Percentiles rank a stretch among this genome's conserved stretches.
phyloP scores from a whole-genome alignment of 2,113 vertebrate genomes.

The Tragelaphus imberbis region DNA sequence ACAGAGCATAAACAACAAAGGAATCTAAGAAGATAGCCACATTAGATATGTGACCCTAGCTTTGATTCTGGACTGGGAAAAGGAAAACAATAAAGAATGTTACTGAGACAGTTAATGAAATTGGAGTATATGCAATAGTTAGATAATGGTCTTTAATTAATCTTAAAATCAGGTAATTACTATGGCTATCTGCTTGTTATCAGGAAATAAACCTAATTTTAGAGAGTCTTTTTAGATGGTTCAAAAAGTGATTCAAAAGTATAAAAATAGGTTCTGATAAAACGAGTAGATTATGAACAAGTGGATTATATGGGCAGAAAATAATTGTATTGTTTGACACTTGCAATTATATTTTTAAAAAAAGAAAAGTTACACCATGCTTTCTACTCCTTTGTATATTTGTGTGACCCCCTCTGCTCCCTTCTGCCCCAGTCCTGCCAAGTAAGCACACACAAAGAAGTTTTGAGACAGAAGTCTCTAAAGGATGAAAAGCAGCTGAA shows the following conservation, averaged over 20 bases:
- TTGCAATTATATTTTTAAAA: neutral
- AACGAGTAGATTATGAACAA: neutral
- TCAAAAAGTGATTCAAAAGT: neutral
- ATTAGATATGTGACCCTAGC: neutral
- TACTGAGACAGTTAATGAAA: neutral
- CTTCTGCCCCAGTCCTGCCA: neutral
- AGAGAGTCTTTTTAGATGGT: neutral
- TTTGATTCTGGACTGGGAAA: neutral
- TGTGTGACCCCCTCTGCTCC: neutral
- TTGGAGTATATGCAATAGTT: neutral
- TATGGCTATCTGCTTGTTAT: neutral
- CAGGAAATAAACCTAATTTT: neutral
- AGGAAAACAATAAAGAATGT: neutral
- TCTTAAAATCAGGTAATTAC: neutral
- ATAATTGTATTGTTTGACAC: neutral
- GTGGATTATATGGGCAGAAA: neutral
- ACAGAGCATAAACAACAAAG: neutral
- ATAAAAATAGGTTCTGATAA: neutral
- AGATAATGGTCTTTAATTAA: neutral
- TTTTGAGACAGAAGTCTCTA: neutral
- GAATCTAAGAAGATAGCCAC: neutral
- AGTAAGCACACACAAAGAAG: neutral
- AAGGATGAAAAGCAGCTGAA: neutral
- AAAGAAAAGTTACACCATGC: neutral
- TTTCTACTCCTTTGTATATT: neutral